These are phyloP conservation scores for Heliconius melpomene DNA, from an alignment of 1,140 invertebrate species.

Conservation along the genomic window DNA sequence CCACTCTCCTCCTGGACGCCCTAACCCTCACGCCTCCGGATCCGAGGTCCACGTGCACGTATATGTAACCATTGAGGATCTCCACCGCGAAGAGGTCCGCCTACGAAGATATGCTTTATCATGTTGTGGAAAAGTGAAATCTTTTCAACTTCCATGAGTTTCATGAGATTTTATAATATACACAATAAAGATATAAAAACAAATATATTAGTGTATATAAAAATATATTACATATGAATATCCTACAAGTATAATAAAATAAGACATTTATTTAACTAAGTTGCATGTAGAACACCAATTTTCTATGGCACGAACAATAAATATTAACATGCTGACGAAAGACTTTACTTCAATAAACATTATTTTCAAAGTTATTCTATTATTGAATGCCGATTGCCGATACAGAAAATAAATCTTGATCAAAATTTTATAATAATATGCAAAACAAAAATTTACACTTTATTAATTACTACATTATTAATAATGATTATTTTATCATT, in stretches of 20 bases:
- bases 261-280: background rate
- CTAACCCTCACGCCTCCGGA: conserved; percentile 93
- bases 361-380: no score
- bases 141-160: no score
- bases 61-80: conserved; percentile 95
- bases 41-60: conserved; percentile 94
- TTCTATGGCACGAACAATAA: background rate
- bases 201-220: background rate
- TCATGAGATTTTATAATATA: background rate
- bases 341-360: no score
- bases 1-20: conserved; percentile 90
- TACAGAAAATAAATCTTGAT: no score
- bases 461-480: no score
- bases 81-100: conserved; percentile 96
- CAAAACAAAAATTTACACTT: no score
- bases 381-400: no score
- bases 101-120: conserved; percentile 71
- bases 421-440: no score
- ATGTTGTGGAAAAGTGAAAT: background rate
- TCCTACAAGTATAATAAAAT: background rate
- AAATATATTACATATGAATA: background rate
- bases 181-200: background rate
- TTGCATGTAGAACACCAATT: background rate
- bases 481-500: no score
- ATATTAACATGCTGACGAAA: no score